Percentiles rank a stretch among this genome's conserved stretches.
phyloP scores from a whole-genome alignment of 1,140 invertebrate genomes.

The Drosophila sproati region DNA sequence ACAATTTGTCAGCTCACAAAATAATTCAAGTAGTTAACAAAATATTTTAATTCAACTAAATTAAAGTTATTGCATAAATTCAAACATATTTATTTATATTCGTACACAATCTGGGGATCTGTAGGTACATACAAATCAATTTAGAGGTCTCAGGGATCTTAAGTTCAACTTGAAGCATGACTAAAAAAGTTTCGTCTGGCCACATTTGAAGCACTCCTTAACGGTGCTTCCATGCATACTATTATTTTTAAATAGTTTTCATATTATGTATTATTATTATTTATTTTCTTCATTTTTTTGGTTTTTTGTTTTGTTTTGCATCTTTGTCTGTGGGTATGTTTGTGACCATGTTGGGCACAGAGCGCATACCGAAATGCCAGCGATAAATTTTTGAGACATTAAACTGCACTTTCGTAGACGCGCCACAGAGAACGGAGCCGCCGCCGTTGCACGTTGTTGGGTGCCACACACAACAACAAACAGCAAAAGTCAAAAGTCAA shows the following conservation, averaged over 20 bases:
- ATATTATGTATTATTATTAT: slow-evolving; percentile 31
- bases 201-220: not conserved
- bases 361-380: slow-evolving; percentile 76
- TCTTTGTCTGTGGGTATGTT: slow-evolving; percentile 26
- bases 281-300: slow-evolving; percentile 8
- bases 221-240: not conserved
- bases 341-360: slow-evolving; percentile 69
- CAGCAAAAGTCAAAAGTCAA: slow-evolving; percentile 75
- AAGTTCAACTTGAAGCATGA: too few relatives aligned
- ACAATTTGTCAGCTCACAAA: too few relatives aligned
- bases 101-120: too few relatives aligned
- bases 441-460: slow-evolving; percentile 31
- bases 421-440: not conserved
- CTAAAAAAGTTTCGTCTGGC: not conserved
- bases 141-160: too few relatives aligned
- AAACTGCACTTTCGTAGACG: slow-evolving; percentile 78
- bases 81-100: too few relatives aligned
- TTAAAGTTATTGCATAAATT: too few relatives aligned
- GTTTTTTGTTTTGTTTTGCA: slow-evolving; percentile 12
- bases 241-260: slow-evolving; percentile 32
- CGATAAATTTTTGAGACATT: slow-evolving; percentile 83
- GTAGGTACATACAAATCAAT: too few relatives aligned
- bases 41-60: too few relatives aligned
- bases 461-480: slow-evolving; percentile 23
- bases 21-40: too few relatives aligned